A percentile compares a stretch with the other conserved stretches of the same genome.
These are phyloP conservation scores for Acrocyrtus sp. DNA, from an alignment of 2,888 invertebrate species.

Conservation along the genomic window DNA sequence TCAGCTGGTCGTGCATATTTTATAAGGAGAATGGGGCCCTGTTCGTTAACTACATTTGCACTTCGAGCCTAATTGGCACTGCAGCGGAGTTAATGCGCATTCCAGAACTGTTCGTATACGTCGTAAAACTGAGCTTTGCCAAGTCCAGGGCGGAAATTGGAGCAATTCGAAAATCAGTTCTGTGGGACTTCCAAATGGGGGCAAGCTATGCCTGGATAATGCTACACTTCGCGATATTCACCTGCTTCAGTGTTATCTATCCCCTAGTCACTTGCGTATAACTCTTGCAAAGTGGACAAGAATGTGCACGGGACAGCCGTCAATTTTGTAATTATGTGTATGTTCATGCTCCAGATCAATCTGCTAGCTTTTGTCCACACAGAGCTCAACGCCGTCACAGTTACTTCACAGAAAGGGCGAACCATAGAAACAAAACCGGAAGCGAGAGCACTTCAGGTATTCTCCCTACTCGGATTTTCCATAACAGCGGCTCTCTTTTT, in stretches of 20 bases:
- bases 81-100: slow-evolving; percentile 90
- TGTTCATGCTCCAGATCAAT: slow-evolving; percentile 80
- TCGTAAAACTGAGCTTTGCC: slow-evolving; percentile 81
- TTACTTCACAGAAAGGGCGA: too few species aligned
- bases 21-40: slow-evolving; percentile 95
- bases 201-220: slow-evolving; percentile 80
- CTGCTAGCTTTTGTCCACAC: slow-evolving; percentile 69
- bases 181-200: slow-evolving; percentile 92
- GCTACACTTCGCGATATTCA: slow-evolving; percentile 88
- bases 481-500: slow-evolving; percentile 73
- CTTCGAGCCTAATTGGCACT: slow-evolving; percentile 91
- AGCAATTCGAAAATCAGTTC: slow-evolving; percentile 84
- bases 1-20: slow-evolving; percentile 88
- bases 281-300: slow-evolving; percentile 85
- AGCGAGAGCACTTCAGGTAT: slow-evolving; percentile 64
- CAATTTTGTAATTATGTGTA: slow-evolving; percentile 82
- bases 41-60: slow-evolving; percentile 96
- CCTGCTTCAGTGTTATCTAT: slow-evolving; percentile 91
- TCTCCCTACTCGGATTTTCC: slow-evolving; percentile 73
- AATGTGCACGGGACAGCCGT: slow-evolving; percentile 88
- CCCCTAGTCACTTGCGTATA: slow-evolving; percentile 95
- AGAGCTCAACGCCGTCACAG: slow-evolving; percentile 8
- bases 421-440: slow-evolving; percentile 7
- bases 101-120: slow-evolving; percentile 90
- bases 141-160: slow-evolving; percentile 86